Percentiles rank a stretch among this genome's conserved stretches.
These are phyloP conservation scores for Epinephelus malabaricus DNA, from an alignment of 2,797 vertebrate species.

Conservation along the genomic window DNA sequence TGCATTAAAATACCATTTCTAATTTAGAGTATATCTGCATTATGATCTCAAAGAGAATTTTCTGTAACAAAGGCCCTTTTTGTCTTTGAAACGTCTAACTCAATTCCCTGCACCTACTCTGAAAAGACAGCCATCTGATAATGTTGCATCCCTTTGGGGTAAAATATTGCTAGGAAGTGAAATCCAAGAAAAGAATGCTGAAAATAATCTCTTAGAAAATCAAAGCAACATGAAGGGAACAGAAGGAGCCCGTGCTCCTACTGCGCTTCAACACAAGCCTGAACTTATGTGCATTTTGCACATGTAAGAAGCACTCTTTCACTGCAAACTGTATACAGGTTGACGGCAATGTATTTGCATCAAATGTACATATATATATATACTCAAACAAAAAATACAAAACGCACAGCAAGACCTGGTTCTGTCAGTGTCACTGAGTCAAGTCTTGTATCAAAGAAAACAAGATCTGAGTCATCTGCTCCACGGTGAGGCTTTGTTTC, in stretches of 20 bases:
- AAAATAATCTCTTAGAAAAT: conserved; percentile 70
- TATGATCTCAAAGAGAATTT: conserved; percentile 63
- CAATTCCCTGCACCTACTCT: conserved; percentile 60
- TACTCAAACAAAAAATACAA: conserved; percentile 31
- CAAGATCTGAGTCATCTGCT: conserved; percentile 72
- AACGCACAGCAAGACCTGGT: conserved; percentile 57
- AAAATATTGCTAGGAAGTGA: conserved; percentile 62
- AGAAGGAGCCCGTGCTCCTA: conserved; percentile 38
- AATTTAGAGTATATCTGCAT: conserved; percentile 65
- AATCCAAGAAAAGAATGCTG: conserved; percentile 67
- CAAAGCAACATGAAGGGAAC: conserved; percentile 54
- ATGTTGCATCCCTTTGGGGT: conserved; percentile 69
- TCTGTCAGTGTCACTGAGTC: conserved; percentile 77
- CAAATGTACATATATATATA: conserved; percentile 31
- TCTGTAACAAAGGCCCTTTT: conserved; percentile 54
- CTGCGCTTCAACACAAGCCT: conserved; percentile 2
- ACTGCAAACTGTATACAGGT: not conserved
- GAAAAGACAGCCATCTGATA: conserved; percentile 75
- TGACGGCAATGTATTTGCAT: not conserved
- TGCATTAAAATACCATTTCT: conserved; percentile 64
- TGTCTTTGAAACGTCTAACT: conserved; percentile 74
- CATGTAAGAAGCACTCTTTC: not conserved
- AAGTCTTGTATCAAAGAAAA: conserved; percentile 73
- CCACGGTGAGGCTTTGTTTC: conserved; percentile 65
- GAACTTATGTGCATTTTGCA: conserved; percentile 18